Evolutionary conservation across 2,888 invertebrate genomes (phyloP), one percentile per base, ranked within the genome.

Genomic region (Girardia tigrina): DNA sequence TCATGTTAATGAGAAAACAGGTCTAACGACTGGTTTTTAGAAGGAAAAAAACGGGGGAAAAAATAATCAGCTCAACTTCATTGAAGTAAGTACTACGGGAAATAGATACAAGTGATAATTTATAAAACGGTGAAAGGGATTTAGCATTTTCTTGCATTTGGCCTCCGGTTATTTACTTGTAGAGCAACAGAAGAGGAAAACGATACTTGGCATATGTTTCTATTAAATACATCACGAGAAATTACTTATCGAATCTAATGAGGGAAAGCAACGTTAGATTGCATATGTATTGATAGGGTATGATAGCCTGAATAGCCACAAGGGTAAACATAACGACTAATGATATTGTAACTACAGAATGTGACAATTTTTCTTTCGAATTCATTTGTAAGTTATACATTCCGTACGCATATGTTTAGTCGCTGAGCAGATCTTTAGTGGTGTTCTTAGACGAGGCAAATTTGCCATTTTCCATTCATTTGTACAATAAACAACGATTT

Each of bases 151-250:
- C 56, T 20, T 56, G 23, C 56, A 20, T 56, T 20, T 56, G 23
- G n/a, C 56, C 56, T 56, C 56, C 20, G 56, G 56, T 56, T 56
- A 56, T 56, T 56, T 56, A 56, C 56, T 2, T 56, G 56, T 56
- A 56, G 56, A 56, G 23, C 56, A 23, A 56, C 20, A 20, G 56
- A 56, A 56, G 56, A 56, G 56, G 56, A 56, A 4, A n/a, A 23
- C 56, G n/a, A 56, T 56, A 2, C 56, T n/a, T 56, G 56, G 56
- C 56, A 56, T 56, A 23, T 56, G 56, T 56, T 56, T 56, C 56
- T 56, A 56, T 56, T 56, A 56, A 56, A 56, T 4, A n/a, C n/a
- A 56, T 4, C 56, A 56, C n/a, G 56, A n/a, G 56, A 56, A n/a
- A 56, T 56, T 56, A 56, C 56, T 56, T 56, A 56, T 56, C 20